Conservation (phyloP, 2,888 invertebrate species). For the Slavum lentiscoides region DNA sequence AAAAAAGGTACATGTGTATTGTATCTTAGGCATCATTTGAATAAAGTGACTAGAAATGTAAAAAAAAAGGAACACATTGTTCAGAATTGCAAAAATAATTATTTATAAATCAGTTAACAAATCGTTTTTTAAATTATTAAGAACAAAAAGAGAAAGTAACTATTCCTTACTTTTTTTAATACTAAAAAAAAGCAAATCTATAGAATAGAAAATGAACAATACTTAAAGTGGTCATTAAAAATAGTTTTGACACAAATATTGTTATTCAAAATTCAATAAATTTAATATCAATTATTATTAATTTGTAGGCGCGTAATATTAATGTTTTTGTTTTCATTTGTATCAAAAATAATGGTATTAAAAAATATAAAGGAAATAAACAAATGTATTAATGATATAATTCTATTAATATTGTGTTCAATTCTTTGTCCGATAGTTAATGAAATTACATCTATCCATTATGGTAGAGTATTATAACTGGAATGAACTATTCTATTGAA, state of each 20-base stretch:
- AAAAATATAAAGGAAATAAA: slow-evolving; percentile 2
- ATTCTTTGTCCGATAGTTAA: slow-evolving; percentile 13
- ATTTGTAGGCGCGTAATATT: slow-evolving; percentile 1
- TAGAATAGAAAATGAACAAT: slow-evolving; percentile 10
- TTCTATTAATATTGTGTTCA: neutral
- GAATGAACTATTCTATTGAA: neutral
- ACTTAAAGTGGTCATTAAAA: neutral
- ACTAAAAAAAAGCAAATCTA: neutral
- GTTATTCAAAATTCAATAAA: slow-evolving; percentile 4
- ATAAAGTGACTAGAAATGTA: slow-evolving; percentile 46
- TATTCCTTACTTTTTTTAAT: neutral
- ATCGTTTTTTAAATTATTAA: neutral
- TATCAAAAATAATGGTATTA: slow-evolving; percentile 10
- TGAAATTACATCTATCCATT: neutral
- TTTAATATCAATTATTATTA: neutral
- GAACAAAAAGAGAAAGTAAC: slow-evolving; percentile 18
- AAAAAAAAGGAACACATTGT: slow-evolving; percentile 32
- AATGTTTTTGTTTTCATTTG: neutral
- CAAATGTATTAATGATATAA: slow-evolving; percentile 7
- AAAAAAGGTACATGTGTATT: slow-evolving; percentile 36
- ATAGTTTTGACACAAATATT: slow-evolving; percentile 32
- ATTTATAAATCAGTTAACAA: slow-evolving; percentile 24
- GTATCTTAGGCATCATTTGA: slow-evolving; percentile 39
- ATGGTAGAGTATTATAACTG: neutral
- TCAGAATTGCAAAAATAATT: slow-evolving; percentile 24